These are phyloP conservation scores for Piezodorus guildinii DNA, from an alignment of 1,140 invertebrate species.

Conservation along the genomic window DNA sequence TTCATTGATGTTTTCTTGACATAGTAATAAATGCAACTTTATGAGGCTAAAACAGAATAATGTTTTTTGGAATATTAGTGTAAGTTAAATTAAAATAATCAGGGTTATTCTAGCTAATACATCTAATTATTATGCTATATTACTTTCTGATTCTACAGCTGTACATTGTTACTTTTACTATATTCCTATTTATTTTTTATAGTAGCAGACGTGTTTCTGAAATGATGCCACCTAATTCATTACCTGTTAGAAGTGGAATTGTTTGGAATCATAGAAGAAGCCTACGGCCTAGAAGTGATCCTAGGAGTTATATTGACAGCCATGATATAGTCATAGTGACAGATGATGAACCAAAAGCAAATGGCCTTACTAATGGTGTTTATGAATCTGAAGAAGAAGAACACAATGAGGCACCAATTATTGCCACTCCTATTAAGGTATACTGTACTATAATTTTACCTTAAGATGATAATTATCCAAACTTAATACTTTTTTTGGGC, in stretches of 20 bases:
- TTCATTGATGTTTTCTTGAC: too few species aligned
- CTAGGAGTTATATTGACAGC: conserved; percentile 61
- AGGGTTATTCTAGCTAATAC: too few species aligned
- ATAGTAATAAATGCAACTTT: too few species aligned
- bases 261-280: conserved; percentile 42
- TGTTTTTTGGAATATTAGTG: too few species aligned
- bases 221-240: conserved; percentile 2
- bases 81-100: too few species aligned
- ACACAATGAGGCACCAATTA: conserved; percentile 45
- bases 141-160: too few species aligned
- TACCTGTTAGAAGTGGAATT: not conserved
- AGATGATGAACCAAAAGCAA: conserved; percentile 38
- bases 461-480: too few species aligned
- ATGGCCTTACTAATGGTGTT: conserved; percentile 37
- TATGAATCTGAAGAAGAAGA: conserved; percentile 40
- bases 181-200: conserved; percentile 6
- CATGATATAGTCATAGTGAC: conserved; percentile 41
- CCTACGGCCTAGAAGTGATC: conserved; percentile 61
- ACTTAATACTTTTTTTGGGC: too few species aligned
- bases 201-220: not conserved
- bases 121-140: too few species aligned
- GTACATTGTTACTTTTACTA: too few species aligned
- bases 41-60: too few species aligned
- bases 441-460: too few species aligned
- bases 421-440: conserved; percentile 36